Base-by-base conservation (phyloP, 2,797 vertebrate species). In the Sebastes minor region DNA sequence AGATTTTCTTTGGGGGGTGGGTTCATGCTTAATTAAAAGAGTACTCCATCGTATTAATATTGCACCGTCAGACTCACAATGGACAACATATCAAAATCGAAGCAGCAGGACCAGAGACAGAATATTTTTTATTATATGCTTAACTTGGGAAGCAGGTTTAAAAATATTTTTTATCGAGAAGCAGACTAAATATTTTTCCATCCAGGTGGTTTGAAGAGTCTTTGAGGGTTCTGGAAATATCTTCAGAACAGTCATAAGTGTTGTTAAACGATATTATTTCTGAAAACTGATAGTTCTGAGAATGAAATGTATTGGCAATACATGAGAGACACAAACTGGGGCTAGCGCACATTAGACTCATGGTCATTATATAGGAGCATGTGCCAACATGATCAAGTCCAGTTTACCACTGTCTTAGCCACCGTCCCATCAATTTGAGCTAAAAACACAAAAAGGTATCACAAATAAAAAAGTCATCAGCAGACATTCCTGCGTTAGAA, bases 401-500 rank as follows among this genome's bases (percentile, higher is more conserved):
- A 59, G 14, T 72, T 74, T 6, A 25, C 8, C 2, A 3, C 42
- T 78, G 28, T 62, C 55, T 16, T 8, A 33, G 42, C 53, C 35
- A 38, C 35, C 0, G 12, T 13, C 20, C 62, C 30, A 59, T 82
- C 25, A 30, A 35, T 55, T 80, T 76, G 20, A 76, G 14, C 28
- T 76, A 28, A 82, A 82, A 71, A 49, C 33, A 76, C 56, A 22
- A 4, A 64, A 76, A 76, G 6, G 2, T 69, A 62, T 69, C 22
- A 42, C 9, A 81, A 74, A 71, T 65, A 55, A 79, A 66, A 76
- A 79, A 78, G 83, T 82, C 74, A 84, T 86, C 78, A 67, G 60
- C 60, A 82, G 78, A 90, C 78, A 89, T 86, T 90, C 84, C 82
- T 90, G 82, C 71, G 56, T 81, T 35, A 72, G 81, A 86, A 84